These are phyloP conservation scores for Poecilia latipinna DNA, from an alignment of 2,113 vertebrate genomes.

Conservation along the genomic window DNA sequence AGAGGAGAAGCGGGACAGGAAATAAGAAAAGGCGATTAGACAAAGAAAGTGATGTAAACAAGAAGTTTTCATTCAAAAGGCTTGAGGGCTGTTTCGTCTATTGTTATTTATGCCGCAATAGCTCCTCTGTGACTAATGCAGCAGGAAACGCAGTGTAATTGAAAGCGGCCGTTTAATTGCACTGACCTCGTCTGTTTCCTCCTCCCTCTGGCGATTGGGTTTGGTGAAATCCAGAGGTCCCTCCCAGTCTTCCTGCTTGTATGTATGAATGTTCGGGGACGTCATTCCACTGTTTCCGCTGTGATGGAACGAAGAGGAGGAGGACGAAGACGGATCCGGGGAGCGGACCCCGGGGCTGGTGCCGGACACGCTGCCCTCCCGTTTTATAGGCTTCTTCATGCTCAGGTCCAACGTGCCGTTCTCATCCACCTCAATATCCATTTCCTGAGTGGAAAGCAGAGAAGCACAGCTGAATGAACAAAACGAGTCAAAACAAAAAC, in stretches of 20 bases:
- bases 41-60: conserved; percentile 64
- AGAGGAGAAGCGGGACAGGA: conserved; percentile 54
- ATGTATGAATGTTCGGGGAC: conserved; percentile 87
- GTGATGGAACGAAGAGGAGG: conserved; percentile 85
- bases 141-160: conserved; percentile 19
- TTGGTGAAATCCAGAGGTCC: conserved; percentile 98
- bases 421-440: conserved; percentile 96
- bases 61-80: conserved; percentile 40
- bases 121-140: conserved; percentile 45
- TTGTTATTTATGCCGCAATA: conserved; percentile 60
- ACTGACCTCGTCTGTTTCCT: conserved; percentile 93
- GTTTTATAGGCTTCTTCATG: conserved; percentile 93
- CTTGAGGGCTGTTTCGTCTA: conserved; percentile 37
- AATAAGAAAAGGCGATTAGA: conserved; percentile 37
- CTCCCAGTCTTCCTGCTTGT: conserved; percentile 97
- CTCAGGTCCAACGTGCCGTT: conserved; percentile 97
- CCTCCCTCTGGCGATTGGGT: conserved; percentile 92
- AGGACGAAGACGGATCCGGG: conserved; percentile 81
- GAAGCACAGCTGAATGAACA: background rate
- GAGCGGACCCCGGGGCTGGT: conserved; percentile 88
- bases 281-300: conserved; percentile 89
- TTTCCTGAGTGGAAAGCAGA: conserved; percentile 77
- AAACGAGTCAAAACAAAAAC: background rate
- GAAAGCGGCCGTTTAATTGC: background rate
- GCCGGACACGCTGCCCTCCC: conserved; percentile 87